Percentiles rank a stretch among this genome's conserved stretches.
Conservation (phyloP, 2,113 vertebrate genomes). For the Gobius niger region DNA sequence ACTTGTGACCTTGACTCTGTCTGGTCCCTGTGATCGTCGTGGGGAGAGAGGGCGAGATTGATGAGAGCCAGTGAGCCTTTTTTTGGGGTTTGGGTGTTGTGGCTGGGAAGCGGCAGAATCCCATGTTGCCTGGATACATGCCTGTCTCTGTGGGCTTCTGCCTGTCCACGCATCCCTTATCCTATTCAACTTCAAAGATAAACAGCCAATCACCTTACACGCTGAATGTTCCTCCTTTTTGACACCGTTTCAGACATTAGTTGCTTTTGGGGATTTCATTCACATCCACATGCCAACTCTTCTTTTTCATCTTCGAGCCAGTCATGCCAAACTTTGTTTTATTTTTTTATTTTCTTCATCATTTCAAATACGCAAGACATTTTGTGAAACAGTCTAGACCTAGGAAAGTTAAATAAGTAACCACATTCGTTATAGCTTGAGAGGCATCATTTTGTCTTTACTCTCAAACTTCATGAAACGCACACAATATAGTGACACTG, state of each 20-base stretch:
- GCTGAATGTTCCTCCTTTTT: slow-evolving; percentile 28
- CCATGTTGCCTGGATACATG: slow-evolving; percentile 75
- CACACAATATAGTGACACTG: too few species aligned
- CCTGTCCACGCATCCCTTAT: slow-evolving; percentile 46
- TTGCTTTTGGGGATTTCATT: slow-evolving; percentile 34
- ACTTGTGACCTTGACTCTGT: slow-evolving; percentile 78
- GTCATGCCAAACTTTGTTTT: background rate
- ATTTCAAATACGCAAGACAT: background rate
- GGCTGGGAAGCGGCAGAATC: slow-evolving; percentile 50
- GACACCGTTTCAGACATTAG: slow-evolving; percentile 34
- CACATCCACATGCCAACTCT: slow-evolving; percentile 20
- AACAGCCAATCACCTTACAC: slow-evolving; percentile 55
- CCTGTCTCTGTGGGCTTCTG: slow-evolving; percentile 47
- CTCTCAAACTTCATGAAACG: too few species aligned
- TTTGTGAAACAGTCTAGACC: background rate
- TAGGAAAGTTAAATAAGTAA: background rate
- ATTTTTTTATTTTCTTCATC: background rate
- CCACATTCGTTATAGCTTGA: too few species aligned
- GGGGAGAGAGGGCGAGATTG: slow-evolving; percentile 57
- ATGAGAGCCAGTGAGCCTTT: slow-evolving; percentile 61
- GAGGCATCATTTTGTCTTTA: too few species aligned
- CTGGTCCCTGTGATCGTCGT: slow-evolving; percentile 67
- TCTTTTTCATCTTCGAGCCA: slow-evolving; percentile 1
- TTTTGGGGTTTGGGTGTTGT: slow-evolving; percentile 58
- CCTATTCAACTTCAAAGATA: slow-evolving; percentile 57